phyloP scores from a whole-genome alignment of 2,797 vertebrate genomes.

The Martes flavigula region DNA sequence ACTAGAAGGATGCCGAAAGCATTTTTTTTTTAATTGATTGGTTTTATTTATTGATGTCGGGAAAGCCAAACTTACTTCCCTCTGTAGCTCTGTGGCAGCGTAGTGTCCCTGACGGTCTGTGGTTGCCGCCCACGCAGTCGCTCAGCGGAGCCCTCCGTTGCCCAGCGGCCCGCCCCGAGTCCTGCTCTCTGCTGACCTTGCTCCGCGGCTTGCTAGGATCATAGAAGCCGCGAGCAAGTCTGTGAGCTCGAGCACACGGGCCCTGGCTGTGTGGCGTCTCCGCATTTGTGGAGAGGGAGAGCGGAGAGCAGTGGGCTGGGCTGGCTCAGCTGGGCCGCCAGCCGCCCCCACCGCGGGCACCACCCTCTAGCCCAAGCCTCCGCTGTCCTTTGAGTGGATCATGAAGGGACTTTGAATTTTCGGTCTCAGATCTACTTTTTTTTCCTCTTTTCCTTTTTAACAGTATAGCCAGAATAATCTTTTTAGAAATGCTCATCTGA shows the following conservation, averaged over 20 bases:
- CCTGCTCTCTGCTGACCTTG: not conserved
- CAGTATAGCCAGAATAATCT: not conserved
- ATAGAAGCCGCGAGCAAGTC: not conserved
- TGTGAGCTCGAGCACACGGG: fast-evolving
- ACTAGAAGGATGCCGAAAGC: not conserved
- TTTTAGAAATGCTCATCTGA: not conserved
- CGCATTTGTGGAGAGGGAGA: not conserved
- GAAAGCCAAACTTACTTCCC: not conserved
- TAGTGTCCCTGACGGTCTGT: not conserved
- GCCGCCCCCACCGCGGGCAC: not conserved
- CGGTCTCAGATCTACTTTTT: not conserved
- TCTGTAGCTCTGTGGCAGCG: not conserved
- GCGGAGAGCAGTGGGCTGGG: fast-evolving
- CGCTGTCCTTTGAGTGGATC: not conserved
- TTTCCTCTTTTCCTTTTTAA: not conserved
- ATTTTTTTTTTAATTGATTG: too few relatives aligned
- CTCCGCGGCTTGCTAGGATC: not conserved
- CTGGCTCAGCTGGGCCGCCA: not conserved
- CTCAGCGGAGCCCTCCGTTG: not conserved
- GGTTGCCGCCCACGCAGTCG: fast-evolving
- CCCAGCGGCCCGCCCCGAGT: not conserved
- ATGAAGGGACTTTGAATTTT: not conserved
- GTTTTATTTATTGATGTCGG: not conserved
- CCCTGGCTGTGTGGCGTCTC: not conserved
- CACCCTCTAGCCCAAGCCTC: not conserved